Conservation (phyloP, 2,113 vertebrate species). For the Centrocercus urophasianus region DNA sequence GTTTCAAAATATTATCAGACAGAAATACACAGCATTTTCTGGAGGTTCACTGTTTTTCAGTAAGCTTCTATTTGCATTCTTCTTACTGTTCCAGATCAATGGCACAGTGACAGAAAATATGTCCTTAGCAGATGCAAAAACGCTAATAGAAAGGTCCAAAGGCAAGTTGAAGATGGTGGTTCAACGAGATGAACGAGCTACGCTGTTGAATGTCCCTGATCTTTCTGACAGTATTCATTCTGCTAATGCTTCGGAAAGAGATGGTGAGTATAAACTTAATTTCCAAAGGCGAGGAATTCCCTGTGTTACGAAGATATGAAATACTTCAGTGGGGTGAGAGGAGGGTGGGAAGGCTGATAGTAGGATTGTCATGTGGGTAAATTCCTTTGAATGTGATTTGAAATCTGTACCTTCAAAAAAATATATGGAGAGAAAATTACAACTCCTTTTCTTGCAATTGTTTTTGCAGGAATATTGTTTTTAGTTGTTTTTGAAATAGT, state of each 20-base stretch:
- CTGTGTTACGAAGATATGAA: neutral
- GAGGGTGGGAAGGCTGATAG: neutral
- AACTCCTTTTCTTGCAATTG: neutral
- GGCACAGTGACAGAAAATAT: slow-evolving; percentile 99
- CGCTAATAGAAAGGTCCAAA: slow-evolving; percentile 98
- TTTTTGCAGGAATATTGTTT: neutral
- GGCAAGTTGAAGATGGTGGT: slow-evolving; percentile 99
- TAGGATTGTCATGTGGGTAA: neutral
- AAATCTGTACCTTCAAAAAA: neutral
- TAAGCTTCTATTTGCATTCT: neutral
- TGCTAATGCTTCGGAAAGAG: slow-evolving; percentile 96
- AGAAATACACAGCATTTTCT: neutral
- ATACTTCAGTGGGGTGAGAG: neutral
- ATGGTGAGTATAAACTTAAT: slow-evolving; percentile 82
- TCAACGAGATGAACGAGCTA: slow-evolving; percentile 95
- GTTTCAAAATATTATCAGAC: neutral
- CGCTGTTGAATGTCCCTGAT: slow-evolving; percentile 95
- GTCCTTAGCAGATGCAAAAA: slow-evolving; percentile 98
- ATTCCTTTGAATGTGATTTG: neutral
- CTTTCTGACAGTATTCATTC: slow-evolving; percentile 98
- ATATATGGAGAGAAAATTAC: neutral
- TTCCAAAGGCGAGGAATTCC: neutral
- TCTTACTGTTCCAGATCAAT: slow-evolving; percentile 88
- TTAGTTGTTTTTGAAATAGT: neutral
- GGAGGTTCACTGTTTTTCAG: neutral